These are phyloP conservation scores for Tanypteryx hageni DNA, from an alignment of 2,888 invertebrate genomes.

Conservation along the genomic window DNA sequence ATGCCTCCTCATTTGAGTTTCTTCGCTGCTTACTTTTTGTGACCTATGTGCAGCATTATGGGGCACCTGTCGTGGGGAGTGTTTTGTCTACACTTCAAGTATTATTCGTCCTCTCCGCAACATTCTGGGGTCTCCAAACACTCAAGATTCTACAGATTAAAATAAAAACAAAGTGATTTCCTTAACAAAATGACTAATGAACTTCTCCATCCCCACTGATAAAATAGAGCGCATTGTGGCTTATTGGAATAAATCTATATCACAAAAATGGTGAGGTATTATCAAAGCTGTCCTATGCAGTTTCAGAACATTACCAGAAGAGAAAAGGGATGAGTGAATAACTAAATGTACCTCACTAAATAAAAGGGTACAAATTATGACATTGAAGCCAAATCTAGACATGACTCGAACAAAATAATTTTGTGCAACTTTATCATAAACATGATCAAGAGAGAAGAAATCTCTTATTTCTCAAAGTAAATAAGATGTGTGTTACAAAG, in stretches of 20 bases:
- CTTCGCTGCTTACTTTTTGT: slow-evolving; percentile 82
- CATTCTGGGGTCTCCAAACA: slow-evolving; percentile 81
- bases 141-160: slow-evolving; percentile 79
- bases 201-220: neutral
- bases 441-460: neutral
- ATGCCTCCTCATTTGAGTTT: slow-evolving; percentile 81
- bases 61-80: slow-evolving; percentile 71
- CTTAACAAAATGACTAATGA: neutral
- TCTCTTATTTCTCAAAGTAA: neutral
- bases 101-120: slow-evolving; percentile 80
- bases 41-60: slow-evolving; percentile 72
- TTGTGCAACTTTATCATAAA: slow-evolving; percentile 18
- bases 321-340: neutral
- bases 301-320: neutral
- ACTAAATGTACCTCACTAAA: neutral
- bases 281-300: no score
- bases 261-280: no score
- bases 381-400: slow-evolving; percentile 10
- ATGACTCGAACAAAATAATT: slow-evolving; percentile 1
- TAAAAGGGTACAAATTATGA: neutral
- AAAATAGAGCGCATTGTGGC: neutral
- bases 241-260: neutral
- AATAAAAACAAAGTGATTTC: slow-evolving; percentile 71
- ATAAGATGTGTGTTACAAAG: neutral
- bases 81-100: slow-evolving; percentile 76